Evolutionary conservation across 2,888 invertebrate genomes (phyloP).

Genomic region (Drosophila imparisetae): DNA sequence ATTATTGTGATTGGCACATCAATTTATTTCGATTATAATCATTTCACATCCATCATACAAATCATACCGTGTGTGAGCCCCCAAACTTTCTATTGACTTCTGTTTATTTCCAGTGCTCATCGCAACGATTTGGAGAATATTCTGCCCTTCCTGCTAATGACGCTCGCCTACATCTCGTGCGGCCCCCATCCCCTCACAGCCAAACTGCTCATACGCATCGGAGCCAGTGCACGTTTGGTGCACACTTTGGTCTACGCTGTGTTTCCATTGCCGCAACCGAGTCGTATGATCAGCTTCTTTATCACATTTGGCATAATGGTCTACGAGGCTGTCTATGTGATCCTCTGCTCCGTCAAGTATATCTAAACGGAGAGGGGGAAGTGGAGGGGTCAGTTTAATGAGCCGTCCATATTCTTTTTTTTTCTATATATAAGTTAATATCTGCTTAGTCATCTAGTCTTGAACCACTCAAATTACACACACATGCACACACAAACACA

Average conservation of each 20-base stretch:
- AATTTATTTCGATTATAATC: not conserved
- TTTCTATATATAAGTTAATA: not conserved
- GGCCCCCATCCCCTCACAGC: slow-evolving; percentile 86
- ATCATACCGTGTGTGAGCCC: not conserved
- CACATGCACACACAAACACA: not conserved
- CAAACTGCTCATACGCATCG: slow-evolving; percentile 86
- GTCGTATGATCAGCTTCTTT: slow-evolving; percentile 85
- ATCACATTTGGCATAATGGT: slow-evolving; percentile 84
- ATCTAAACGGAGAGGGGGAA: slow-evolving; percentile 46
- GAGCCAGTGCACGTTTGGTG: slow-evolving; percentile 86
- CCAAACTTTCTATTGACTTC: not conserved
- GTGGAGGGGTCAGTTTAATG: slow-evolving; percentile 13
- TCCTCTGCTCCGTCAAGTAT: slow-evolving; percentile 74
- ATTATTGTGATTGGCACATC: not conserved
- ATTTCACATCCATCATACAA: slow-evolving; percentile 1
- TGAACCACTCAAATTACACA: not conserved
- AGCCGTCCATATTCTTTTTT: slow-evolving; percentile 21
- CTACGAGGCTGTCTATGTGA: slow-evolving; percentile 85
- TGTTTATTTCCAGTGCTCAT: slow-evolving; percentile 86
- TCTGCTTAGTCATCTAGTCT: not conserved
- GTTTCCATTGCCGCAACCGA: slow-evolving; percentile 86
- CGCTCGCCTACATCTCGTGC: slow-evolving; percentile 86
- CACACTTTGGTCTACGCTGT: slow-evolving; percentile 88
- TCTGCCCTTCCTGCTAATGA: slow-evolving; percentile 86
- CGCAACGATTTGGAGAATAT: slow-evolving; percentile 90